Base-by-base conservation (phyloP, 2,797 vertebrate species). In the Cichlasoma orientale region DNA sequence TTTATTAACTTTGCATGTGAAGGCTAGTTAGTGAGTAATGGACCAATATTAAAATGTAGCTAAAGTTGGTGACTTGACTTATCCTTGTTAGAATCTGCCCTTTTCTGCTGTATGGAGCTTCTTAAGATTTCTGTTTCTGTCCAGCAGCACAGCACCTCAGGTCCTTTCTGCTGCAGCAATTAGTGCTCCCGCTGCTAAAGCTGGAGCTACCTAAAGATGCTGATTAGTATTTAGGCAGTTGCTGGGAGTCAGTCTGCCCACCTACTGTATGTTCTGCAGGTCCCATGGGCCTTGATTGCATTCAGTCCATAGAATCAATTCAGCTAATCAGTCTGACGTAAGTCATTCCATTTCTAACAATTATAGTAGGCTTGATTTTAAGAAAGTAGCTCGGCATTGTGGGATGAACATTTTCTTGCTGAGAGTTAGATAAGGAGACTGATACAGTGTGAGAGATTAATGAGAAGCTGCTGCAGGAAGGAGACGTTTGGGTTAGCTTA, bases 221-320 rank as follows among this genome's bases (percentile, higher is more conserved):
- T 66, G 56, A 82, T 78, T 72, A 71, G 71, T 59, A 72, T 75
- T 55, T 33, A 13, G 41, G 76, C 38, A 61, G 29, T 36, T 23
- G 47, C 77, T 41, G 31, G 47, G 16, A 36, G 56, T 33, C 56
- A 71, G 23, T 57, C 72, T 83, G 41, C 41, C 54, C 72, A 52
- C 56, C 31, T 52, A 36, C 33, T 36, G 33, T 10, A 47, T 44
- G 23, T 79, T 53, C 19, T 72, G 54, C 0, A 2, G 27, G 31
- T 61, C 56, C 9, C 25, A 16, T n/a, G 7, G 55, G 13, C 23
- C 29, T 53, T 58, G 38, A 36, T 33, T 77, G 53, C 47, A 44
- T 16, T 58, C 18, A 16, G 25, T 61, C 27, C 33, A 18, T 38
- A 70, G 50, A 47, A 52, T 72, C 38, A 1, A 56, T 63, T 25